A percentile compares a stretch with the other conserved stretches of the same genome.
These are phyloP conservation scores for Macrostomum lignano DNA, from an alignment of 1,140 invertebrate genomes.

Conservation along the genomic window DNA sequence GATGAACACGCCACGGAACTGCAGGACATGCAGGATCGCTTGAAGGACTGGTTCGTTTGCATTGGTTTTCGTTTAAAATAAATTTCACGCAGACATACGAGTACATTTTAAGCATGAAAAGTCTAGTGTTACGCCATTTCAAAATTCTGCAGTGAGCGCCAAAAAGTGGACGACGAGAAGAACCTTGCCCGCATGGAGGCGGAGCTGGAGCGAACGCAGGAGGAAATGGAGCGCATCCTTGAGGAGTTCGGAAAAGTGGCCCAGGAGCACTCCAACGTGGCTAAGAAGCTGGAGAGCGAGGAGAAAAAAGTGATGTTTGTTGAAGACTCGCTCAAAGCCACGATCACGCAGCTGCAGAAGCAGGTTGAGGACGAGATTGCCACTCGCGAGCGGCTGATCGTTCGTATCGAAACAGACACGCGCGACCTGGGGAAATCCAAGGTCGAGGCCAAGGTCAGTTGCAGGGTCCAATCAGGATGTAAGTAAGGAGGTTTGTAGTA, in stretches of 20 bases:
- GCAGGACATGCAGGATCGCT: slow-evolving; percentile 14
- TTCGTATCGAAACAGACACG: slow-evolving; percentile 15
- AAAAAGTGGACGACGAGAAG: slow-evolving; percentile 17
- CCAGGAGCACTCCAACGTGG: slow-evolving; percentile 11
- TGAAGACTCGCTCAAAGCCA: slow-evolving; percentile 17
- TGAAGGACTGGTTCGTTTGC: slow-evolving; percentile 13
- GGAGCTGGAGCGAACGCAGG: slow-evolving; percentile 12
- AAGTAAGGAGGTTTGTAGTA: slow-evolving; percentile 10
- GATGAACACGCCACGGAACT: slow-evolving; percentile 16
- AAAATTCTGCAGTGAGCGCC: slow-evolving; percentile 11
- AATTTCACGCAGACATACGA: neutral
- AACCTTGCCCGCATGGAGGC: slow-evolving; percentile 14
- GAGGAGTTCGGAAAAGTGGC: slow-evolving; percentile 13
- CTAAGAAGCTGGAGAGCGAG: slow-evolving; percentile 13
- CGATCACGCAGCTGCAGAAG: slow-evolving; percentile 12
- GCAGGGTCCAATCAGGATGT: slow-evolving; percentile 13
- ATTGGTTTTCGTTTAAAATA: neutral
- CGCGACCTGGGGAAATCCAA: slow-evolving; percentile 13
- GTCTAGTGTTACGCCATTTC: neutral
- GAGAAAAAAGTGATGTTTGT: slow-evolving; percentile 14
- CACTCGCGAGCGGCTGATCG: slow-evolving; percentile 14
- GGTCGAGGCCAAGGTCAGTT: slow-evolving; percentile 13
- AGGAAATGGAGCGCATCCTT: slow-evolving; percentile 12
- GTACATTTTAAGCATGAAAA: neutral
- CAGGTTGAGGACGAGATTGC: slow-evolving; percentile 23